A percentile compares a stretch with the other conserved stretches of the same genome.
phyloP scores from a whole-genome alignment of 1,140 invertebrate species.

The Drosophila nigromelanica region DNA sequence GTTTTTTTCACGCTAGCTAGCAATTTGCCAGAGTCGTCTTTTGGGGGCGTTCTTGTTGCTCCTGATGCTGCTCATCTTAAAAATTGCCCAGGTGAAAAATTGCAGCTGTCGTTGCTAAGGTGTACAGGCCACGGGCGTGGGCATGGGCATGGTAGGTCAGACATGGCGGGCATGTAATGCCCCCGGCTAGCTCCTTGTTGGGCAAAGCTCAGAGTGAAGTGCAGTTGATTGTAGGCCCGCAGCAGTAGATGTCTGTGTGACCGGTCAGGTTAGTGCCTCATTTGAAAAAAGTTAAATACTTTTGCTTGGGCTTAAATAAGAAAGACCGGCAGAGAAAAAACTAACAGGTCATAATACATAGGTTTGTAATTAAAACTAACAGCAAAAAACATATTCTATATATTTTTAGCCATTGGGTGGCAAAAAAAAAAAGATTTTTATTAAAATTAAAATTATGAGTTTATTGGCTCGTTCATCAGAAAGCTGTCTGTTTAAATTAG shows the following conservation, averaged over 20 bases:
- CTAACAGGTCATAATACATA: not conserved
- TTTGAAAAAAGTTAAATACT: constrained; percentile 6
- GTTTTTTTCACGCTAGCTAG: constrained; percentile 29
- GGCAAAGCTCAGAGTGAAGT: constrained; percentile 54
- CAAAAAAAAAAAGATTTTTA: too few species aligned
- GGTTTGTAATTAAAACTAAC: too few species aligned
- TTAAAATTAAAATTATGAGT: too few species aligned
- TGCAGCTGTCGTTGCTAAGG: constrained; percentile 77
- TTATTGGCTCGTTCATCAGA: too few species aligned
- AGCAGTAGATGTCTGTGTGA: constrained; percentile 22
- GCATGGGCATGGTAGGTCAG: constrained; percentile 41
- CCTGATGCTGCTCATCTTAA: constrained; percentile 71
- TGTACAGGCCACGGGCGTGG: constrained; percentile 22
- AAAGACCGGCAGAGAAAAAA: not conserved
- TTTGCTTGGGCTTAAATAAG: not conserved
- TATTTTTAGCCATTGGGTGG: too few species aligned
- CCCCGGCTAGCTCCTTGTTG: constrained; percentile 12
- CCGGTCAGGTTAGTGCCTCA: constrained; percentile 4
- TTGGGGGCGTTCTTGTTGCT: constrained; percentile 26
- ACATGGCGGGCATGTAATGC: constrained; percentile 42
- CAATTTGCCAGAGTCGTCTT: constrained; percentile 51
- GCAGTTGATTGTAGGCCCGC: constrained; percentile 62
- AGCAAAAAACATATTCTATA: too few species aligned
- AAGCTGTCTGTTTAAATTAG: too few species aligned
- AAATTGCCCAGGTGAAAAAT: constrained; percentile 83